A percentile compares a stretch with the other conserved stretches of the same genome.
These are phyloP conservation scores for Sander lucioperca DNA, from an alignment of 2,113 vertebrate species.

Conservation along the genomic window DNA sequence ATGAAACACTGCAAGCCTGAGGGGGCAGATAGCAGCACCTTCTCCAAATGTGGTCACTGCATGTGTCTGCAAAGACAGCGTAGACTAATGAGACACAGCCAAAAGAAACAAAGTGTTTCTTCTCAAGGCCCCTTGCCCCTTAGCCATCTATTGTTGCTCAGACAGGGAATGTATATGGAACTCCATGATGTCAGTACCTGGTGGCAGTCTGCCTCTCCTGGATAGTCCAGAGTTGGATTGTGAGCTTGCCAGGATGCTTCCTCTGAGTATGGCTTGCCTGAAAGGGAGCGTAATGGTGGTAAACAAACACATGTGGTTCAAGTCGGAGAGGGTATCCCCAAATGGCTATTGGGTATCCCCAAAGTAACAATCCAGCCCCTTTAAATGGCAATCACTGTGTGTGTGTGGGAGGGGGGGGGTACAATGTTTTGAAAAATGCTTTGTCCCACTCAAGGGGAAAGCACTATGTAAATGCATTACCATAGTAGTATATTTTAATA, in stretches of 20 bases:
- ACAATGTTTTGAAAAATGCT: too few relatives aligned
- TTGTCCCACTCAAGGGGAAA: too few relatives aligned
- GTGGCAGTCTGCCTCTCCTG: background rate
- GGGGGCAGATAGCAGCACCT: background rate
- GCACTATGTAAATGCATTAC: background rate
- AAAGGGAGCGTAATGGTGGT: too few relatives aligned
- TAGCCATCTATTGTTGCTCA: constrained; percentile 12
- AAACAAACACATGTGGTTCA: too few relatives aligned
- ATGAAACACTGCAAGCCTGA: background rate
- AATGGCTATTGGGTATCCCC: too few relatives aligned
- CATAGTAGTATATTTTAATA: too few relatives aligned
- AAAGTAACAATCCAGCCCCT: too few relatives aligned
- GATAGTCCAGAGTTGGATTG: too few relatives aligned
- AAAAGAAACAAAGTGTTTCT: constrained; percentile 7
- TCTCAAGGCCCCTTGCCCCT: background rate
- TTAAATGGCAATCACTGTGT: background rate
- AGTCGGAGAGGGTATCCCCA: too few relatives aligned
- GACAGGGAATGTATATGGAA: constrained; percentile 5
- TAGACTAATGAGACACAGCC: constrained; percentile 27
- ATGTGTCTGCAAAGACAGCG: background rate
- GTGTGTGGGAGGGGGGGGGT: background rate
- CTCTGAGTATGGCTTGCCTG: too few relatives aligned
- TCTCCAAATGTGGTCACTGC: background rate
- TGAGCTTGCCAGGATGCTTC: too few relatives aligned
- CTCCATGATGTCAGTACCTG: constrained; percentile 8